A percentile compares a stretch with the other conserved stretches of the same genome.
phyloP scores from a whole-genome alignment of 2,797 vertebrate genomes.

The Poecile montanus region DNA sequence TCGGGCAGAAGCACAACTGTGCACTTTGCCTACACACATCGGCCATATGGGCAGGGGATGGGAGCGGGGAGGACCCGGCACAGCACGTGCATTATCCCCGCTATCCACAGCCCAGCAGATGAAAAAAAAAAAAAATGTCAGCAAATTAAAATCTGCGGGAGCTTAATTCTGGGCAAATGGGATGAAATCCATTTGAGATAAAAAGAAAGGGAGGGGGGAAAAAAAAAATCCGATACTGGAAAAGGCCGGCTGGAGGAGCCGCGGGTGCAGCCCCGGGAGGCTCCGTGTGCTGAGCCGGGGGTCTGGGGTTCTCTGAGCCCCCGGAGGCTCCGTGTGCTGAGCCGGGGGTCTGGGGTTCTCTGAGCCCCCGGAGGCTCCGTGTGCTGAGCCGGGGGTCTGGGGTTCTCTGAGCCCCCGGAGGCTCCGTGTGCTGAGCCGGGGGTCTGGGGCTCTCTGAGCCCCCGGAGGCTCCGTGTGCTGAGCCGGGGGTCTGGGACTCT shows the following conservation, averaged over 20 bases:
- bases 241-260: not conserved
- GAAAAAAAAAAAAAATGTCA: conserved; percentile 62
- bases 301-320: not conserved
- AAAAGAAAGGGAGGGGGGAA: not conserved
- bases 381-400: too few relatives aligned
- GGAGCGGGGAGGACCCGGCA: conserved; percentile 17
- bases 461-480: not conserved
- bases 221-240: not conserved
- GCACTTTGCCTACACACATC: conserved; percentile 2
- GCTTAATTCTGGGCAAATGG: conserved; percentile 73
- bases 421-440: too few relatives aligned
- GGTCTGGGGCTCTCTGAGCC: not conserved
- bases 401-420: not conserved
- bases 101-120: conserved; percentile 66
- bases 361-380: not conserved
- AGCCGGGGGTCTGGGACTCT: not conserved
- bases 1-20: not conserved
- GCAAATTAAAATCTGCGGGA: conserved; percentile 51
- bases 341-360: too few relatives aligned
- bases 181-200: conserved; percentile 63
- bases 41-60: conserved; percentile 34
- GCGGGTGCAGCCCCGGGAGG: not conserved
- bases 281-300: too few relatives aligned
- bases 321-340: too few relatives aligned
- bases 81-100: conserved; percentile 46